Evolutionary conservation across 2,797 vertebrate genomes (phyloP).

Genomic region (Atherinosoma microstoma): DNA sequence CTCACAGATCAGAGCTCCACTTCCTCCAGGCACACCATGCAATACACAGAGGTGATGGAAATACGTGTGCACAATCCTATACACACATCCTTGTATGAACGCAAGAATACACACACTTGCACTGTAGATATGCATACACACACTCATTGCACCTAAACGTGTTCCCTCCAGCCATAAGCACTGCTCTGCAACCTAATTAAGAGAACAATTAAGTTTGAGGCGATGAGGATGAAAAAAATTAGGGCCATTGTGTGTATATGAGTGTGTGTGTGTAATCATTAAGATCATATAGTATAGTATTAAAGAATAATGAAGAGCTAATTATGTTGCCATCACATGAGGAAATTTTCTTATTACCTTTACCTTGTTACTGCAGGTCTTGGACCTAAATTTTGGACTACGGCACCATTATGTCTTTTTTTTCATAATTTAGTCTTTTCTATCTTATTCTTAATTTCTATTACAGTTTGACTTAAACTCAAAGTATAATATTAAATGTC

Average conservation of each 20-base stretch:
- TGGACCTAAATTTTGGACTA: neutral
- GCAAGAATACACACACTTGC: slow-evolving; percentile 24
- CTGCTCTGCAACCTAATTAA: slow-evolving; percentile 95
- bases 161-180: slow-evolving; percentile 91
- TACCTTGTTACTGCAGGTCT: too few relatives aligned
- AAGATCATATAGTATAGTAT: slow-evolving; percentile 23
- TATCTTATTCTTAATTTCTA: too few relatives aligned
- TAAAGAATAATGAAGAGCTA: slow-evolving; percentile 8
- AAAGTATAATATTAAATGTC: too few relatives aligned
- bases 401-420: neutral
- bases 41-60: slow-evolving; percentile 87
- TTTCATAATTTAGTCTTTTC: neutral
- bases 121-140: slow-evolving; percentile 20
- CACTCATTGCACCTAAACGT: slow-evolving; percentile 30
- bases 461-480: too few relatives aligned
- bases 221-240: slow-evolving; percentile 83
- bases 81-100: slow-evolving; percentile 25
- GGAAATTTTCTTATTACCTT: neutral
- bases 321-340: slow-evolving; percentile 23
- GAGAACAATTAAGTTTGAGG: slow-evolving; percentile 94
- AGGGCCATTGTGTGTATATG: slow-evolving; percentile 13
- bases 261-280: slow-evolving; percentile 13
- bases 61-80: slow-evolving; percentile 64
- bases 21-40: slow-evolving; percentile 84
- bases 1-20: slow-evolving; percentile 83